Evolutionary conservation across 2,797 vertebrate genomes (phyloP), one percentile per base, ranked within the genome.

Genomic region (Aplochiton taeniatus): DNA sequence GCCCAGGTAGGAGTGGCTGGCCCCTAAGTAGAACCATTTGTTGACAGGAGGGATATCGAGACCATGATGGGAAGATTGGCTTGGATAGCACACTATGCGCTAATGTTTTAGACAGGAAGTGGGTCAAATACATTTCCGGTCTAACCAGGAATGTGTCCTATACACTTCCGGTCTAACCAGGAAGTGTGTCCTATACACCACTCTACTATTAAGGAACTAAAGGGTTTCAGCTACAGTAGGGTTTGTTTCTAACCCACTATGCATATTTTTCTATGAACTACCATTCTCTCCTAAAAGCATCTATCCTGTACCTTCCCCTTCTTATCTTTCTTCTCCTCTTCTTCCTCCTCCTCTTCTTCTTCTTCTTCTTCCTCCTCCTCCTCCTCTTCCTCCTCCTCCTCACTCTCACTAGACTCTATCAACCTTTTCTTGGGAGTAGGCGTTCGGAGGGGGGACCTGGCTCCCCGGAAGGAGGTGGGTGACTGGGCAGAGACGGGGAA

Each of bases 231-330:
- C 31, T 31, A 31, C 31, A 31, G 31, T 31, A 31, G 31, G 31
- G 6, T 31, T 31, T 31, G 31, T 31, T 31, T 31, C 61, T 72
- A 77, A 4, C 14, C 10, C 0, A 78, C 51, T 73, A 46, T 62
- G 70, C 62, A 80, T 79, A n/a, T 47, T 67, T 31, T 57, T 75
- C 75, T 80, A 84, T 56, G 77, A 63, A 70, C 67, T 77, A 86
- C 72, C 61, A 87, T 58, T 72, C 54, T 83, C 80, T 74, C 63
- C 75, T 76, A 31, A 31, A 31, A 31, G 2, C 31, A 31, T 31
- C 31, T 31, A 75, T 74, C 61, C 61, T 88, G 77, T 88, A 87
- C 87, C 85, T 87, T 88, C 80, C 79, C 79, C 65, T 68, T 78
- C 84, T 88, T 82, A 76, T 85, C 65, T 51, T 69, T 53, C 0